Evolutionary conservation across 1,140 invertebrate genomes (phyloP), one percentile per base, ranked within the genome.

Genomic region (Drosophila watanabei): DNA sequence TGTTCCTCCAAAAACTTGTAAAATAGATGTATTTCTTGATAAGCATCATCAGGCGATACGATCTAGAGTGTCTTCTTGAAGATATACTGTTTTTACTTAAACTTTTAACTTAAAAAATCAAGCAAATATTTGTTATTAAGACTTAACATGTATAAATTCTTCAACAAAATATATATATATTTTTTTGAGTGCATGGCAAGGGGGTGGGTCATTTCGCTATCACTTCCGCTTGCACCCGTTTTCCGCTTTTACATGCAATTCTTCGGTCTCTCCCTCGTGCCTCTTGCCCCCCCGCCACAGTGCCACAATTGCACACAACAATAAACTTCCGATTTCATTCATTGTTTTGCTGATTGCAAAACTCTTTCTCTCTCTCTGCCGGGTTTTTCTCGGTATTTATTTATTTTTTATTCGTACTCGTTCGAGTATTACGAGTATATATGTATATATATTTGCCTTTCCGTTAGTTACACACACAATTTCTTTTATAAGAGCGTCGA

Each of bases 301-400:
- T 46, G 51, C 39, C 20, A 60, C 77, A 80, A 70, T 84, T 84
- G 58, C 68, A 81, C 32, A 30, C 73, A 85, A 85, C 82, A 85
- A 85, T 85, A 81, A 85, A 85, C 82, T 85, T 85, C 82, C 82
- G 82, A 85, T 85, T 85, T 85, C 82, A 80, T 85, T 80, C 82
- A 84, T 73, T 82, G 75, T 82, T 72, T 82, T 66, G 56, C 59
- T 70, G 76, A 80, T 80, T 80, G 78, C 78, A 68, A 80, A 80
- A 80, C 78, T 80, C 76, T 80, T 80, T 77, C 48, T 43, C 48
- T 43, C 48, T 76, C 52, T 37, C 52, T 56, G 28, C 20, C 71
- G 37, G 13, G n/a, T n/a, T 7, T 58, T 49, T 59, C 51, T 66
- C 45, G 51, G 20, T 41, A 56, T 48, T 70, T 58, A 51, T 39